phyloP scores from a whole-genome alignment of 2,113 vertebrate genomes.

The Erythrolamprus reginae region DNA sequence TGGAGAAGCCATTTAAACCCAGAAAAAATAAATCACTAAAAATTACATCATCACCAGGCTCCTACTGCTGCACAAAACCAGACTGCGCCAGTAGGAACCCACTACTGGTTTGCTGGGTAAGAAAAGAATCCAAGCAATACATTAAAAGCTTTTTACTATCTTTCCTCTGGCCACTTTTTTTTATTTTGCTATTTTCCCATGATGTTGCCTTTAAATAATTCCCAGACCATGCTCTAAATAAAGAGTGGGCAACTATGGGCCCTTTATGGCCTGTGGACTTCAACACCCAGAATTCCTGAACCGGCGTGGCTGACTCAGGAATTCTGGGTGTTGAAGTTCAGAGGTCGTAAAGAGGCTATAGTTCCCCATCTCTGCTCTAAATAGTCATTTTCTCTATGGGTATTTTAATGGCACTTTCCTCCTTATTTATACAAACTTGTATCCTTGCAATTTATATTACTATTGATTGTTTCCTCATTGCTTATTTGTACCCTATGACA shows the following conservation, averaged over 20 bases:
- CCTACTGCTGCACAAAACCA: too few relatives aligned
- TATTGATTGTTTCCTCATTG: too few relatives aligned
- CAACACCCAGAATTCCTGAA: not conserved
- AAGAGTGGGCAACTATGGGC: not conserved
- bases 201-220: not conserved
- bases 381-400: not conserved
- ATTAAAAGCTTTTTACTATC: not conserved
- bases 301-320: not conserved
- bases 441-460: too few relatives aligned
- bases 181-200: not conserved
- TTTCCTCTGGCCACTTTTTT: not conserved
- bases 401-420: not conserved
- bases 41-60: too few relatives aligned
- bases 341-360: not conserved
- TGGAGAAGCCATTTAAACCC: too few relatives aligned
- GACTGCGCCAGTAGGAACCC: too few relatives aligned
- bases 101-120: too few relatives aligned
- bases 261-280: not conserved
- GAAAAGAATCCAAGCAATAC: not conserved
- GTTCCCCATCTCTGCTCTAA: not conserved
- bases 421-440: too few relatives aligned
- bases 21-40: too few relatives aligned
- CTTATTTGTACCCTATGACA: too few relatives aligned
- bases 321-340: not conserved
- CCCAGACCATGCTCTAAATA: not conserved